phyloP scores from a whole-genome alignment of 1,140 invertebrate genomes.

The Lasaia peninsularis region DNA sequence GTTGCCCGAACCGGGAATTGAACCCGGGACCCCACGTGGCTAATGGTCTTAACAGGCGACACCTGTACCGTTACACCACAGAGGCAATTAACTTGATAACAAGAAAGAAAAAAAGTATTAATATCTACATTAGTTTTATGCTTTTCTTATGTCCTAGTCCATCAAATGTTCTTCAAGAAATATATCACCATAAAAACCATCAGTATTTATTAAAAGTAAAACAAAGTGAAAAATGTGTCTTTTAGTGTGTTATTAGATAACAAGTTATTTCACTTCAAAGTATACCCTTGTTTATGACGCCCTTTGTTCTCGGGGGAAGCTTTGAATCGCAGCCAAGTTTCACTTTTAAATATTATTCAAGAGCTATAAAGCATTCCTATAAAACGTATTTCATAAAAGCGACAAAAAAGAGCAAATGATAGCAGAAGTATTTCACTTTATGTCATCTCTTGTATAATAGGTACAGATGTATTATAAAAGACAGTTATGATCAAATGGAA shows the following conservation, averaged over 20 bases:
- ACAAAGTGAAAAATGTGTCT: not conserved
- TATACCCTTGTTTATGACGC: conserved; percentile 21
- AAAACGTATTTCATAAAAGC: conserved; percentile 36
- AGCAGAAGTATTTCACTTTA: not conserved
- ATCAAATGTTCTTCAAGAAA: not conserved
- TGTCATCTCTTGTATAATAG: conserved; percentile 26
- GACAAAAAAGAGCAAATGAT: conserved; percentile 32
- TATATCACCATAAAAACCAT: not conserved
- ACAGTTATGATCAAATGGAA: too few relatives aligned
- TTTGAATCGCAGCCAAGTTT: conserved; percentile 42
- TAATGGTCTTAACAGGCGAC: too few relatives aligned
- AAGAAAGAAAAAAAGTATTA: too few relatives aligned
- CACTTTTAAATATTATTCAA: conserved; percentile 42
- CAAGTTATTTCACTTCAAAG: conserved; percentile 25
- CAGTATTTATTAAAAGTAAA: not conserved
- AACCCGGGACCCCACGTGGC: too few relatives aligned
- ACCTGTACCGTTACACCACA: too few relatives aligned
- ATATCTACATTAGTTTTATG: not conserved
- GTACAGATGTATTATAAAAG: conserved; percentile 18
- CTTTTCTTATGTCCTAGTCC: not conserved
- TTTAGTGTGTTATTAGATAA: conserved; percentile 11
- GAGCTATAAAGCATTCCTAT: conserved; percentile 32
- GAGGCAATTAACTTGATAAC: too few relatives aligned
- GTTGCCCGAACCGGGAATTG: too few relatives aligned
- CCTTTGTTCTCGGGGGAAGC: conserved; percentile 30